Base-by-base conservation (phyloP, 1,140 invertebrate species). In the Lithobius niger region DNA sequence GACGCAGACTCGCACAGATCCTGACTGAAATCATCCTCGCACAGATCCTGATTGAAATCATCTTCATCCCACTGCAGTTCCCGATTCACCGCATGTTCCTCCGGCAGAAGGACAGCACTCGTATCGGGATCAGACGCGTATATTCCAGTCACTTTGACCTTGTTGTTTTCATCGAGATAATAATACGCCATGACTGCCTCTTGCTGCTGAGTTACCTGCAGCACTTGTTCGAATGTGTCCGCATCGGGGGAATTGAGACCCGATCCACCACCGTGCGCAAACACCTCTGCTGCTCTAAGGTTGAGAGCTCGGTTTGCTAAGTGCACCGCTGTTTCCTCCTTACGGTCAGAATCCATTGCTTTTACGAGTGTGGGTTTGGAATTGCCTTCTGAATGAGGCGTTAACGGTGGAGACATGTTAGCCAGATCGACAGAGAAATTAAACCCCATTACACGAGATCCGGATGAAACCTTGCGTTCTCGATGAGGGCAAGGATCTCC, bases 151-250 rank as follows among this genome's bases (percentile, higher is more conserved):
- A 91, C 80, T 69, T 86, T 85, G 45, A 86, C 79, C 74, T 79
- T 84, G 67, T 89, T 86, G 65, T 86, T 80, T 64, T 87, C 82
- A 64, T 88, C 83, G 65, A 86, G 81, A 65, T 92, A 93, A 71
- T 93, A 90, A 70, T 87, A 93, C 0, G 88, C 83, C 76, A 92
- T 85, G 1, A 91, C 70, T 3, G 88, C 82, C 60, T 94, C 89
- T 66, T 90, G 84, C 59, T 90, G 82, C 27, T 82, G 74, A 4
- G 88, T 86, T 51, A 85, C 82, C 62, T 84, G 80, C 19, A 94
- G 73, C 60, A 91, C 86, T 69, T 89, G 83, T 57, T 92, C 86
- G 67, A 91, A 88, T 1, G 85, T 84, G 64, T 91, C 86, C 50
- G 83, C 76, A 48, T 79, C 76, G 2, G 58, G 52, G 1, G 58